Percentiles rank a stretch among this genome's conserved stretches.
phyloP scores from a whole-genome alignment of 2,888 invertebrate genomes.

The Chirona hameri region DNA sequence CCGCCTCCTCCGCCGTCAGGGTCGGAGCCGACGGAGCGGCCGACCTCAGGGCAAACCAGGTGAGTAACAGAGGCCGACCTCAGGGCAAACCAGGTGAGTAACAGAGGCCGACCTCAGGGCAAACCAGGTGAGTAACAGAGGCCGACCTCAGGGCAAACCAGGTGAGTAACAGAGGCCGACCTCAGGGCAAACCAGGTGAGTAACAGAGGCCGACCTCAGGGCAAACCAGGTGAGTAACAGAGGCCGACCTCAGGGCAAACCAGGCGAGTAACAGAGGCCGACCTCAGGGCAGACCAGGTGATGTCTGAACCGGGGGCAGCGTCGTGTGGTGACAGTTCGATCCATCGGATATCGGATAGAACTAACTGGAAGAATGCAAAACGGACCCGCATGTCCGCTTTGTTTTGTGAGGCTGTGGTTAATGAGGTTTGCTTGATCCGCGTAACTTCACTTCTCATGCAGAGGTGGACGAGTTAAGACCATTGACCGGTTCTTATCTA shows the following conservation, averaged over 20 bases:
- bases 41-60: constrained; percentile 35
- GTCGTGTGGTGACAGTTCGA: neutral
- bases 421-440: no score
- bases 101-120: constrained; percentile 33
- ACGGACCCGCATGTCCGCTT: neutral
- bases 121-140: constrained; percentile 28
- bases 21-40: constrained; percentile 36
- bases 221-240: no score
- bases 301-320: neutral
- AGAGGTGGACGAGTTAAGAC: no score
- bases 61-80: neutral
- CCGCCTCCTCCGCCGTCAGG: constrained; percentile 30
- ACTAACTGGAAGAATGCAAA: neutral
- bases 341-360: no score
- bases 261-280: constrained; percentile 9
- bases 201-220: no score
- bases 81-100: constrained; percentile 25
- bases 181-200: constrained; percentile 33
- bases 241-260: constrained; percentile 34
- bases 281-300: neutral
- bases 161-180: constrained; percentile 34
- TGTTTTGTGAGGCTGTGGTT: neutral
- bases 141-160: neutral
- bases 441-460: no score
- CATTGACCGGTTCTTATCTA: no score